These are phyloP conservation scores for Nasonia vitripennis DNA, from an alignment of 1,140 invertebrate species.

Conservation along the genomic window DNA sequence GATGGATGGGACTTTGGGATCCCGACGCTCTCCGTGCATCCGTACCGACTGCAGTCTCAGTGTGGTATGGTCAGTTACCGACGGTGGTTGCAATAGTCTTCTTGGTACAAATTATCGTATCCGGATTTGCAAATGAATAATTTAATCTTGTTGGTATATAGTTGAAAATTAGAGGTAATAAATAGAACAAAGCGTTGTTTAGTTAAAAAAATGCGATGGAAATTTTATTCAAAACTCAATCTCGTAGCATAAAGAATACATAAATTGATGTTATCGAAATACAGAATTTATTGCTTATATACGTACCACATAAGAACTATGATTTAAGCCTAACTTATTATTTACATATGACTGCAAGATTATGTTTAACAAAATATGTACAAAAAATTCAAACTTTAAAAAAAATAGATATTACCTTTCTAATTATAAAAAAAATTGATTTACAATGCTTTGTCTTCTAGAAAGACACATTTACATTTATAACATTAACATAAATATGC, in stretches of 20 bases:
- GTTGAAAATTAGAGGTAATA: neutral
- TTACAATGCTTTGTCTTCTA: conserved; percentile 33
- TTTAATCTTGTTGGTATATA: neutral
- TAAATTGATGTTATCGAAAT: conserved; percentile 28
- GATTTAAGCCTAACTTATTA: conserved; percentile 43
- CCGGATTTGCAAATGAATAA: no score
- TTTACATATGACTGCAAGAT: conserved; percentile 49
- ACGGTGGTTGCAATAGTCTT: no score
- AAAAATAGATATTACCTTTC: conserved; percentile 19
- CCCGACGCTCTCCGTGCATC: neutral
- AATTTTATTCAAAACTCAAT: conserved; percentile 32
- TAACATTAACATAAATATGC: conserved; percentile 43
- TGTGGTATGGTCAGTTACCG: neutral
- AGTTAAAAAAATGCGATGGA: conserved; percentile 24
- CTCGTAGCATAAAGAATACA: conserved; percentile 33
- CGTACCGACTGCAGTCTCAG: neutral
- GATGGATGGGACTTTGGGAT: no score
- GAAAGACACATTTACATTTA: conserved; percentile 30
- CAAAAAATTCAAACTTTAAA: conserved; percentile 37
- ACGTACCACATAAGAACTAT: conserved; percentile 17
- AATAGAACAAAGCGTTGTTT: neutral
- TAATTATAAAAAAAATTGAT: conserved; percentile 24
- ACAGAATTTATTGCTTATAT: neutral
- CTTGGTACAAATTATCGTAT: neutral
- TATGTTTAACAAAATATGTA: conserved; percentile 46